phyloP scores from a whole-genome alignment of 2,797 vertebrate species.

The Syngnathus rostellatus region DNA sequence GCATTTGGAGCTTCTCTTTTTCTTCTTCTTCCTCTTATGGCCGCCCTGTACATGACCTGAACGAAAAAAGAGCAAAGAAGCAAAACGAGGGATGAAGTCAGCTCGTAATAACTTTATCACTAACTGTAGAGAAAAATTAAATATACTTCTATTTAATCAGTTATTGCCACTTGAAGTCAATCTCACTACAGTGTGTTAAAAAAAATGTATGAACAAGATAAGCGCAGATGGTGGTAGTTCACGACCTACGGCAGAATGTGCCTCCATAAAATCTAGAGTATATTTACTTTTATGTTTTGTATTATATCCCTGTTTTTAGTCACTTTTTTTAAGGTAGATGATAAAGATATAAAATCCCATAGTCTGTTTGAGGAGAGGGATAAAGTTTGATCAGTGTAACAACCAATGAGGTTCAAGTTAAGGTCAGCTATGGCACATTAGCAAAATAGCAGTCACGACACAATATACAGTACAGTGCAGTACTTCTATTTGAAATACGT shows the following conservation, averaged over 20 bases:
- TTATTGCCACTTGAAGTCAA: conserved; percentile 9
- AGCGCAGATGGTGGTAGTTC: background rate
- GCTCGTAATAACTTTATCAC: background rate
- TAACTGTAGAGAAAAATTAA: conserved; percentile 6
- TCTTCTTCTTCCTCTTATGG: conserved; percentile 19
- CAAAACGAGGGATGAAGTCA: conserved; percentile 23
- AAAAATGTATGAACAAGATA: conserved; percentile 18
- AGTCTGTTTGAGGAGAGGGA: conserved; percentile 8
- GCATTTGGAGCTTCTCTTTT: background rate
- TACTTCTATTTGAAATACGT: background rate
- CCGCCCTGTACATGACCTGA: conserved; percentile 31
- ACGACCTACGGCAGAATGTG: background rate
- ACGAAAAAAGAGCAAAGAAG: conserved; percentile 15
- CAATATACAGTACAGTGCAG: background rate
- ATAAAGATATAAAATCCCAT: background rate
- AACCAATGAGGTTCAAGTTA: conserved; percentile 17
- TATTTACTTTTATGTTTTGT: background rate
- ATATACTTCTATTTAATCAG: conserved; percentile 10
- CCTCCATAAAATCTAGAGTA: background rate
- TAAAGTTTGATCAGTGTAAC: conserved; percentile 7
- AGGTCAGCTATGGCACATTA: conserved; percentile 8
- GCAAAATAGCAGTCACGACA: conserved; percentile 1
- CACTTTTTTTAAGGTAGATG: background rate
- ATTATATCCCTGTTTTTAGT: conserved; percentile 3
- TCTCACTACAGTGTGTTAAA: background rate